These are phyloP conservation scores for Antrozous pallidus DNA, from an alignment of 2,797 vertebrate species.

Conservation along the genomic window DNA sequence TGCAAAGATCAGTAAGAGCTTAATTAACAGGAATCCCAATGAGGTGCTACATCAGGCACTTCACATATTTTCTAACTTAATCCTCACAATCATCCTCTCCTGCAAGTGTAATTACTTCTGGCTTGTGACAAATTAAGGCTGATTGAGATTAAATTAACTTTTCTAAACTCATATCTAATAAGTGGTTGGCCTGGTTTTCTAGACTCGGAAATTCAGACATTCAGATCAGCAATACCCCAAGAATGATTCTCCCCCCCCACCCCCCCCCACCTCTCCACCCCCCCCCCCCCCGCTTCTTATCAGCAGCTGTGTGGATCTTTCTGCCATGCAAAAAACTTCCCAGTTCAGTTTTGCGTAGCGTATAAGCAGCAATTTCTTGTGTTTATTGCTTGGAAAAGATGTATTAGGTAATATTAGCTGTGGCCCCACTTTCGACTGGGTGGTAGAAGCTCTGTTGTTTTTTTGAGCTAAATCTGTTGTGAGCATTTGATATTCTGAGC, in stretches of 20 bases:
- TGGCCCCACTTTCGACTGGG: not conserved
- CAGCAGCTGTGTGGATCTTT: not conserved
- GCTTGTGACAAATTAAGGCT: not conserved
- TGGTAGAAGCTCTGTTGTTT: not conserved
- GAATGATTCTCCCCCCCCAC: no score
- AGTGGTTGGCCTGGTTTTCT: not conserved
- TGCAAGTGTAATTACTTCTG: not conserved
- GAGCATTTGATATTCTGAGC: not conserved
- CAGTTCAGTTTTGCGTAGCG: not conserved
- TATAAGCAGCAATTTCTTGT: not conserved
- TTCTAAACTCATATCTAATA: not conserved
- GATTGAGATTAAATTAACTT: not conserved
- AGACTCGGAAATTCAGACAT: not conserved
- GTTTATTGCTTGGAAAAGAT: not conserved
- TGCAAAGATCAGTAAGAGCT: not conserved
- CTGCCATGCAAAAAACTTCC: not conserved
- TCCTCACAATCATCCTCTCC: not conserved
- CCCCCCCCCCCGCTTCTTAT: no score
- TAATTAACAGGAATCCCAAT: not conserved
- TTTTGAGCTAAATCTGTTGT: constrained; percentile 6
- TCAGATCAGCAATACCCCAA: not conserved
- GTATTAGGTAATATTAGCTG: not conserved
- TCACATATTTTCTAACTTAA: not conserved
- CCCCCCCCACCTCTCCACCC: no score
- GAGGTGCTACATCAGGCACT: not conserved